Evolutionary conservation across 2,888 invertebrate genomes (phyloP), one percentile per base, ranked within the genome.

Genomic region (Philereme vetulata): DNA sequence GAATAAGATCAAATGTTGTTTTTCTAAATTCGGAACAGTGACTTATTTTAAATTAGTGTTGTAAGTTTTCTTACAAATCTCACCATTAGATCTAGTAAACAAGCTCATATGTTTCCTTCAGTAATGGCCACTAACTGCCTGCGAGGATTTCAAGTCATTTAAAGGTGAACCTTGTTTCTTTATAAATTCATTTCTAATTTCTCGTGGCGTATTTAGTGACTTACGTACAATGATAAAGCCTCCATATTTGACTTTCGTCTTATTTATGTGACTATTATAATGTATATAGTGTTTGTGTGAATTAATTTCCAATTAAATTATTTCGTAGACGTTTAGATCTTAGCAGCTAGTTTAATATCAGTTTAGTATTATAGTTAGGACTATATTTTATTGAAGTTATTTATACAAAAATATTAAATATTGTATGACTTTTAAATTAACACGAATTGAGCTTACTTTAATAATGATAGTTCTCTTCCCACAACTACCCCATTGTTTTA

Each of bases 81-180:
- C 4, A 35, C 45, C 45, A 52, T 45, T n/a, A 32, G 45, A 52
- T 45, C 45, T 5, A 52, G 45, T 52, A 52, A 52, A 52, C 52
- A 52, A 52, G 35, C 36, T 45, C 52, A 45, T 45, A 52, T 44
- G 36, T 52, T 44, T 32, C 9, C 3, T 21, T 8, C 21, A 36
- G 36, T 36, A 10, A 35, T 5, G 0, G 51, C 8, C 9, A 5
- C 4, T 35, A 51, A 43, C 42, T 42, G 42, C n/a, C n/a, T 21
- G n/a, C n/a, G 36, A 6, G 35, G 21, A 32, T 47, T 47, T 47
- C n/a, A 47, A 47, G 42, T 40, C 11, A 47, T 47, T 42, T n/a
- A 38, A 47, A 46, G 45, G 40, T 54, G 54, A 54, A 44, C 47
- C 33, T 40, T 47, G 40, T 45, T 47, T 34, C 33, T 38, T 42